These are phyloP conservation scores for Caenorhabditis sp. DNA, from an alignment of 2,888 invertebrate species.

Conservation along the genomic window DNA sequence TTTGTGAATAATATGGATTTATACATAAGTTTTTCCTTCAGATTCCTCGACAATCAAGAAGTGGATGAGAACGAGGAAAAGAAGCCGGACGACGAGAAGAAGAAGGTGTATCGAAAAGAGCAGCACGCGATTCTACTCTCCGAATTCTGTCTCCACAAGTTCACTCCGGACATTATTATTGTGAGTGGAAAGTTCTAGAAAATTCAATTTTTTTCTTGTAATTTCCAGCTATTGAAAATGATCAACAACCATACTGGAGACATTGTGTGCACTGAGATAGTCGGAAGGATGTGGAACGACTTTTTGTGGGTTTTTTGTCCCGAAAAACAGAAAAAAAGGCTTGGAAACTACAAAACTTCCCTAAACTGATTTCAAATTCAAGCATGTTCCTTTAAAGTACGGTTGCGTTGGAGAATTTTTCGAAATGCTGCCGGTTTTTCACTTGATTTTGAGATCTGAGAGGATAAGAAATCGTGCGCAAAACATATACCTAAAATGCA, in stretches of 20 bases:
- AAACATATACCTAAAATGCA: too few species aligned
- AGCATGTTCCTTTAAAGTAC: too few species aligned
- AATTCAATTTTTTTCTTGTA: too few species aligned
- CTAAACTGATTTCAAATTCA: too few species aligned
- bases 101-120: slow-evolving; percentile 54
- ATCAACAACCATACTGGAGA: slow-evolving; percentile 78
- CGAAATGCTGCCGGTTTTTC: too few species aligned
- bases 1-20: too few species aligned
- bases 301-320: slow-evolving; percentile 46
- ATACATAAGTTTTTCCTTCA: too few species aligned
- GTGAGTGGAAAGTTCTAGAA: slow-evolving; percentile 19
- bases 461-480: too few species aligned
- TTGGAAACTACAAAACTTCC: too few species aligned
- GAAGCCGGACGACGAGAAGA: slow-evolving; percentile 46
- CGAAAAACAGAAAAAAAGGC: too few species aligned
- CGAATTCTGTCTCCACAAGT: slow-evolving; percentile 63
- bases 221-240: slow-evolving; percentile 68
- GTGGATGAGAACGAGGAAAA: slow-evolving; percentile 44
- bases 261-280: slow-evolving; percentile 71
- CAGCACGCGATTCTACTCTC: slow-evolving; percentile 48
- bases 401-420: too few species aligned
- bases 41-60: slow-evolving; percentile 65
- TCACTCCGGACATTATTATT: slow-evolving; percentile 66
- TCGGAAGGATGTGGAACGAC: slow-evolving; percentile 70
- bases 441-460: too few species aligned